Conservation (phyloP, 2,888 invertebrate species). For the Xestia xanthographa region DNA sequence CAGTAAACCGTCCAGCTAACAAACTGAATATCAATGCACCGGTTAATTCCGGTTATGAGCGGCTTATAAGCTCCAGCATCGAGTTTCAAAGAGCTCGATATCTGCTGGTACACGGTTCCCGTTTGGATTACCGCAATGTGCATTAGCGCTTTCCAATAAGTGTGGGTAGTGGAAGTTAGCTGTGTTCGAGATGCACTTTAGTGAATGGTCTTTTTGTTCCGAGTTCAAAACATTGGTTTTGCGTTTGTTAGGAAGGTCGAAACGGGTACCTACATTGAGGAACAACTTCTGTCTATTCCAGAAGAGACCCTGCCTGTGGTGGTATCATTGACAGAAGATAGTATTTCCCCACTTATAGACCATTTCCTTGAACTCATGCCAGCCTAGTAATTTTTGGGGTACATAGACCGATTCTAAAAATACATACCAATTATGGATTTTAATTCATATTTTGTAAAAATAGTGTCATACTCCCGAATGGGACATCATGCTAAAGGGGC, state of each 20-base stretch:
- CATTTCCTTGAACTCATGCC: too few relatives aligned
- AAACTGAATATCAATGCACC: conserved; percentile 64
- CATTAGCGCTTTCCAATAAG: conserved; percentile 49
- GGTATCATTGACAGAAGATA: too few relatives aligned
- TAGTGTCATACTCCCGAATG: too few relatives aligned
- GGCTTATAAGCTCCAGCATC: conserved; percentile 59
- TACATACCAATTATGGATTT: too few relatives aligned
- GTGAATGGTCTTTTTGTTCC: conserved; percentile 14
- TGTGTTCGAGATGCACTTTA: conserved; percentile 29
- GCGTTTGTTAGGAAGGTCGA: neutral
- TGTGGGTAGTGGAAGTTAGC: conserved; percentile 27
- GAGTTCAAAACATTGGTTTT: neutral
- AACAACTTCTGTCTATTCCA: neutral
- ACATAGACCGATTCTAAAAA: too few relatives aligned
- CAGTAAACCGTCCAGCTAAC: conserved; percentile 54
- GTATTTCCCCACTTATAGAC: too few relatives aligned
- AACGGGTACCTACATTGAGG: neutral
- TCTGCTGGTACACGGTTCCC: conserved; percentile 41
- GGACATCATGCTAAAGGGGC: too few relatives aligned
- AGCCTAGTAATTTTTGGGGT: too few relatives aligned
- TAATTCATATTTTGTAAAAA: too few relatives aligned
- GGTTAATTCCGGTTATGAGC: conserved; percentile 54
- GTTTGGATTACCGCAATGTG: conserved; percentile 55
- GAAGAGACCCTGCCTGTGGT: neutral
- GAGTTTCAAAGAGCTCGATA: conserved; percentile 63